These are phyloP conservation scores for Drosophila sordidula DNA, from an alignment of 2,888 invertebrate species.

Conservation along the genomic window DNA sequence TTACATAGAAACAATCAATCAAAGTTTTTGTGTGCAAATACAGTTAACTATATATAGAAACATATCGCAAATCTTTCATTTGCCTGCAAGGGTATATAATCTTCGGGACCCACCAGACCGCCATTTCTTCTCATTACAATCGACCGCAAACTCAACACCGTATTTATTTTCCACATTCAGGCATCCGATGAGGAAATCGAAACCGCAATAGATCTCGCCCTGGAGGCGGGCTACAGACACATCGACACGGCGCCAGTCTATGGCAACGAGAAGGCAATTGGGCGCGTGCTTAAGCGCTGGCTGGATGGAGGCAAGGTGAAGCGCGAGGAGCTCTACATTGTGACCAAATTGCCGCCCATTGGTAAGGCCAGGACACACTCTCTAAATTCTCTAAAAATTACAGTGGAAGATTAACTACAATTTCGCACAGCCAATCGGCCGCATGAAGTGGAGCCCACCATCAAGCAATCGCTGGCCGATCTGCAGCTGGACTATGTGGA, in stretches of 20 bases:
- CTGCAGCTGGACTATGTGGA: slow-evolving; percentile 93
- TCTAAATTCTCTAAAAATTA: neutral
- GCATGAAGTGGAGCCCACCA: slow-evolving; percentile 88
- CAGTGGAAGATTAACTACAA: neutral
- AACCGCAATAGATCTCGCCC: slow-evolving; percentile 88
- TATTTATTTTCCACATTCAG: slow-evolving; percentile 83
- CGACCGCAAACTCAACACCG: slow-evolving; percentile 41
- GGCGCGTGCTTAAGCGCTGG: slow-evolving; percentile 90
- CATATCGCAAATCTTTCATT: neutral
- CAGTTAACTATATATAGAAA: neutral
- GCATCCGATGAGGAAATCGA: slow-evolving; percentile 89
- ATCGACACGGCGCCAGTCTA: slow-evolving; percentile 93
- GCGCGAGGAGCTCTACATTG: slow-evolving; percentile 92
- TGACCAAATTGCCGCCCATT: slow-evolving; percentile 91
- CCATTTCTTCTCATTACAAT: neutral
- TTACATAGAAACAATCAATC: too few species aligned
- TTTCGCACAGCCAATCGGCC: slow-evolving; percentile 87
- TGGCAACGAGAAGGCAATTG: slow-evolving; percentile 91
- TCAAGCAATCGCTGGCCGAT: slow-evolving; percentile 89
- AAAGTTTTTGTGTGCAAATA: neutral
- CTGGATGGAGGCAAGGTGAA: slow-evolving; percentile 88
- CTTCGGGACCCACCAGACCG: too few species aligned
- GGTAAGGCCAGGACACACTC: slow-evolving; percentile 83
- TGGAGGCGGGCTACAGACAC: slow-evolving; percentile 92
- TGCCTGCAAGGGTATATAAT: too few species aligned